Conservation (phyloP, 2,797 vertebrate species). For the Masticophis lateralis region DNA sequence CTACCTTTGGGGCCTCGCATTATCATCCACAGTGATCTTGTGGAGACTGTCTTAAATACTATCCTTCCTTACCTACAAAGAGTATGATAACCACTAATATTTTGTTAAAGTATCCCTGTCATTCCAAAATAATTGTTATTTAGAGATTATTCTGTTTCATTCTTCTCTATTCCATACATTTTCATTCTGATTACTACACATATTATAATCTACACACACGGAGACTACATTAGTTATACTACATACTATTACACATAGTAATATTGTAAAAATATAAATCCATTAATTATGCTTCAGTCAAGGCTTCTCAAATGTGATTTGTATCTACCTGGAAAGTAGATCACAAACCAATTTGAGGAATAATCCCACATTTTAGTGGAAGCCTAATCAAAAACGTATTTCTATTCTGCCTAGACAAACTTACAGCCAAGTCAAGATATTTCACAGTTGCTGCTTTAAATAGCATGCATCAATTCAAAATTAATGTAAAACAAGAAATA, state of each 20-base stretch:
- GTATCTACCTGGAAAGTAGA: background rate
- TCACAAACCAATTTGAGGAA: background rate
- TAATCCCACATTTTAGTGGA: background rate
- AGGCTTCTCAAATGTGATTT: background rate
- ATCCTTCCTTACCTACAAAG: background rate
- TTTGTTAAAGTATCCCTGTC: background rate
- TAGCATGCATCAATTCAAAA: background rate
- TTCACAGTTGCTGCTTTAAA: background rate
- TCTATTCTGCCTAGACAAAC: background rate
- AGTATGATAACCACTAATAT: background rate
- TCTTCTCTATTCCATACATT: background rate
- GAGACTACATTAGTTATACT: background rate
- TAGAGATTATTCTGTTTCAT: background rate
- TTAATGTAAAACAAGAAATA: background rate
- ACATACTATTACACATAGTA: background rate
- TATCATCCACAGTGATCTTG: background rate
- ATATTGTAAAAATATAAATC: background rate
- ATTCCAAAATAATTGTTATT: background rate
- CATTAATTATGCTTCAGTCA: background rate
- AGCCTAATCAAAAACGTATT: background rate
- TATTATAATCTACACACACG: background rate
- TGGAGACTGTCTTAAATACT: background rate
- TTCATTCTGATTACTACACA: background rate
- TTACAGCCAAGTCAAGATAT: background rate
- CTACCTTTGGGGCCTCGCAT: background rate